Evolutionary conservation across 2,113 vertebrate genomes (phyloP).

Genomic region (Thermophis baileyi): DNA sequence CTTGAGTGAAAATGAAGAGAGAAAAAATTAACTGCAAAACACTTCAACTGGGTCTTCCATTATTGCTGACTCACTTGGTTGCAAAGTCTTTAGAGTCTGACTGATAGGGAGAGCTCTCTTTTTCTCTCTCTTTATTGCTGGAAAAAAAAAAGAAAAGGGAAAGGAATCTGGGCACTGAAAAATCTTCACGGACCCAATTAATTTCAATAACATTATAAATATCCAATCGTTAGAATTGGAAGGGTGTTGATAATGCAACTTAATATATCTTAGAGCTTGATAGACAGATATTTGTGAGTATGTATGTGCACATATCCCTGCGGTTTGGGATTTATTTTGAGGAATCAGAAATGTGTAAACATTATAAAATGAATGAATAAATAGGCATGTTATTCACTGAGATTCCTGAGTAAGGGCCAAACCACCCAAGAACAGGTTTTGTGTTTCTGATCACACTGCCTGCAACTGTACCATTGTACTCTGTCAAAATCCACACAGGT

Average conservation of each 20-base stretch:
- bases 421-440: not conserved
- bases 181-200: conserved; percentile 43
- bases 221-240: not conserved
- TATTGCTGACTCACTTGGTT: not conserved
- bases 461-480: not conserved
- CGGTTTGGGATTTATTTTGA: not conserved
- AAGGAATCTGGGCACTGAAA: conserved; percentile 28
- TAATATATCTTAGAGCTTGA: not conserved
- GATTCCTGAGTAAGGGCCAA: not conserved
- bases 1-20: conserved; percentile 22
- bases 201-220: conserved; percentile 41
- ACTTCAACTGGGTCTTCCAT: not conserved
- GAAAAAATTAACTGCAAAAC: not conserved
- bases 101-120: conserved; percentile 29
- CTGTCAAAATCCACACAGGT: not conserved
- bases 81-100: conserved; percentile 41
- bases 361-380: not conserved
- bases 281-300: not conserved
- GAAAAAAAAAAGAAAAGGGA: conserved; percentile 13
- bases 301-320: not conserved
- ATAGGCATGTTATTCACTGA: not conserved
- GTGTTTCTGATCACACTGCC: not conserved
- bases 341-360: not conserved
- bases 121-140: conserved; percentile 24
- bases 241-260: not conserved